phyloP scores from a whole-genome alignment of 2,113 vertebrate genomes.

The Nothoprocta perdicaria region DNA sequence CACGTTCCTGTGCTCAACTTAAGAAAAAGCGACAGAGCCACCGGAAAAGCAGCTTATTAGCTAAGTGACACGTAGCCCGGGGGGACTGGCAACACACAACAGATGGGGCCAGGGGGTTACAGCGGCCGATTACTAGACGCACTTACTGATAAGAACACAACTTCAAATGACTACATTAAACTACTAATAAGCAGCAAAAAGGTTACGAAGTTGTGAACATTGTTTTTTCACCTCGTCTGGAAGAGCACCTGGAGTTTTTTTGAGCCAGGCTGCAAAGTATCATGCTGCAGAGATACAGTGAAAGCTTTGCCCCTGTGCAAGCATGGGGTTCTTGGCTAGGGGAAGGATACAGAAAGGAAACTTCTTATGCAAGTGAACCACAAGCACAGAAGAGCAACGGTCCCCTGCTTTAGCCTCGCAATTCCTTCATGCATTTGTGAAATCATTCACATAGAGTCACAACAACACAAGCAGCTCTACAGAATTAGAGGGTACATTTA shows the following conservation, averaged over 20 bases:
- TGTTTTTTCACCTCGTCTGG: background rate
- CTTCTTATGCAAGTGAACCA: conserved; percentile 45
- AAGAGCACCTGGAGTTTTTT: background rate
- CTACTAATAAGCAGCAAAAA: background rate
- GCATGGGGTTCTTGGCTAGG: background rate
- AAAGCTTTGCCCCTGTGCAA: conserved; percentile 3
- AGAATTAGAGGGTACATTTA: background rate
- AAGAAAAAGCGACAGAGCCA: conserved; percentile 38
- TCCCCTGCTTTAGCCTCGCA: background rate
- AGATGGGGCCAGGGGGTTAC: conserved; percentile 35
- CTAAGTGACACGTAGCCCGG: conserved; percentile 10
- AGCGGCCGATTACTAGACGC: background rate
- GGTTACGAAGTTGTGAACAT: background rate
- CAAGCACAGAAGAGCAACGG: background rate
- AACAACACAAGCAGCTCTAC: background rate
- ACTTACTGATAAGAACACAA: background rate
- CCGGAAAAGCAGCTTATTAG: conserved; percentile 44
- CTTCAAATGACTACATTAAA: background rate
- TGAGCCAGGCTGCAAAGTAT: background rate
- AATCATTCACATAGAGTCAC: background rate
- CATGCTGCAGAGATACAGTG: background rate
- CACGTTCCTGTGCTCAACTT: conserved; percentile 5
- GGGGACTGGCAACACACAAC: conserved; percentile 44
- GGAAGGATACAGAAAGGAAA: conserved; percentile 47
- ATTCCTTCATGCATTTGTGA: background rate